Percentiles rank a stretch among this genome's conserved stretches.
Evolutionary conservation across 1,140 invertebrate genomes (phyloP).

Genomic region (Achatina immaculata): DNA sequence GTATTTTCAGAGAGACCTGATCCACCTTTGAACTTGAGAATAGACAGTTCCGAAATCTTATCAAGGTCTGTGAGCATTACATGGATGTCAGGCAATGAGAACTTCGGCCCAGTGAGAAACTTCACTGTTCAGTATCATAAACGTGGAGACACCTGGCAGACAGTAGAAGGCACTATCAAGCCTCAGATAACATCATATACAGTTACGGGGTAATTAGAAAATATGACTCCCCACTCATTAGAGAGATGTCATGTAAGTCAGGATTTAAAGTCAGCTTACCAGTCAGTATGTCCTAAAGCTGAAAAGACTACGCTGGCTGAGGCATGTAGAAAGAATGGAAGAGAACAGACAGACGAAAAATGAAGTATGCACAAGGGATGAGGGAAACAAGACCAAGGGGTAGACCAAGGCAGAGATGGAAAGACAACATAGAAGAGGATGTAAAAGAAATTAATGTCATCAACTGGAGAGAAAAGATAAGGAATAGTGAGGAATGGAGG

Average conservation of each 20-base stretch:
- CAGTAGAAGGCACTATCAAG: constrained; percentile 42
- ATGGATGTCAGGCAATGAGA: constrained; percentile 93
- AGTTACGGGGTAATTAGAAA: constrained; percentile 52
- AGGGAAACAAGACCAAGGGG: too few relatives aligned
- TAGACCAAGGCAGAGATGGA: too few relatives aligned
- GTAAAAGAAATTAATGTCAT: too few relatives aligned
- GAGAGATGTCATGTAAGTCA: too few relatives aligned
- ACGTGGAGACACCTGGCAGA: constrained; percentile 43
- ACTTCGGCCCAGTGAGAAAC: constrained; percentile 89
- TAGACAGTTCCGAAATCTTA: constrained; percentile 88
- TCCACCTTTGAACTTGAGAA: constrained; percentile 85
- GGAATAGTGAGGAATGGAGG: too few relatives aligned
- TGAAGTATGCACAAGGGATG: too few relatives aligned
- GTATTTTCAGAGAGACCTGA: constrained; percentile 58
- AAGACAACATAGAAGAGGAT: too few relatives aligned
- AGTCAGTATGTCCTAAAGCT: not conserved
- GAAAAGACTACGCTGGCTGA: too few relatives aligned
- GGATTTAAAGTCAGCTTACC: not conserved
- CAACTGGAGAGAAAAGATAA: too few relatives aligned
- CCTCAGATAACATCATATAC: constrained; percentile 48
- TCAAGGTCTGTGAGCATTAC: constrained; percentile 92
- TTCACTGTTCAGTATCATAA: constrained; percentile 85
- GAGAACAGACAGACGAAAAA: too few relatives aligned
- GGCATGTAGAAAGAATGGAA: too few relatives aligned
- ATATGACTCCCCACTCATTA: not conserved